These are phyloP conservation scores for Hapalemur alaotrensis DNA, from an alignment of 2,797 vertebrate species.

Conservation along the genomic window DNA sequence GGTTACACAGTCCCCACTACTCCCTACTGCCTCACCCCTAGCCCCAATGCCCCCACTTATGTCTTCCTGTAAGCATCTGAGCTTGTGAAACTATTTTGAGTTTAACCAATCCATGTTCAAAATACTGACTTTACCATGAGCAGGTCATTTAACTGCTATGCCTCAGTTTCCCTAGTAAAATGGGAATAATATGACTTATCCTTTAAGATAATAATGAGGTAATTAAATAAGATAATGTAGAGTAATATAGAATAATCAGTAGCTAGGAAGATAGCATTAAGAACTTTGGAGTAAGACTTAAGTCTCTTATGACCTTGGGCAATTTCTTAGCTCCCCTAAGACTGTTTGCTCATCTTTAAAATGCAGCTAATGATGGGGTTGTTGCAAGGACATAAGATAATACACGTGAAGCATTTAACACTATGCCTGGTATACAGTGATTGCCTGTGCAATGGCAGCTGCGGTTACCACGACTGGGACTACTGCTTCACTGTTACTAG, in stretches of 20 bases:
- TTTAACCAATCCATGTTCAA: neutral
- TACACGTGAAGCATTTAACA: neutral
- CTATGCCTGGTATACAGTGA: neutral
- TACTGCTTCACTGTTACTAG: neutral
- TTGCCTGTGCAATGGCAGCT: neutral
- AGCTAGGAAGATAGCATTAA: neutral
- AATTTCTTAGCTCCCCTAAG: neutral
- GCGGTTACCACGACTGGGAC: no score
- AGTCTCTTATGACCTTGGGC: neutral
- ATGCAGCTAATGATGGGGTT: neutral
- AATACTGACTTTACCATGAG: neutral
- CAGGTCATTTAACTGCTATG: neutral
- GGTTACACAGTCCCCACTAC: neutral
- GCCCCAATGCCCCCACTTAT: neutral
- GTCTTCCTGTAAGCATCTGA: neutral
- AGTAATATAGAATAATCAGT: rapidly evolving
- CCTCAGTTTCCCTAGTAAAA: neutral
- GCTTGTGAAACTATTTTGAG: neutral
- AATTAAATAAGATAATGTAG: neutral
- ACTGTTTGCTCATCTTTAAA: neutral
- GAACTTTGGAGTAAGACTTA: neutral
- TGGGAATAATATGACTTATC: neutral
- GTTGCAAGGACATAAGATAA: rapidly evolving
- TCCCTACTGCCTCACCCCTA: neutral
- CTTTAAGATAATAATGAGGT: neutral